Conservation (phyloP, 2,113 vertebrate species). For the Patagioenas fasciata region DNA sequence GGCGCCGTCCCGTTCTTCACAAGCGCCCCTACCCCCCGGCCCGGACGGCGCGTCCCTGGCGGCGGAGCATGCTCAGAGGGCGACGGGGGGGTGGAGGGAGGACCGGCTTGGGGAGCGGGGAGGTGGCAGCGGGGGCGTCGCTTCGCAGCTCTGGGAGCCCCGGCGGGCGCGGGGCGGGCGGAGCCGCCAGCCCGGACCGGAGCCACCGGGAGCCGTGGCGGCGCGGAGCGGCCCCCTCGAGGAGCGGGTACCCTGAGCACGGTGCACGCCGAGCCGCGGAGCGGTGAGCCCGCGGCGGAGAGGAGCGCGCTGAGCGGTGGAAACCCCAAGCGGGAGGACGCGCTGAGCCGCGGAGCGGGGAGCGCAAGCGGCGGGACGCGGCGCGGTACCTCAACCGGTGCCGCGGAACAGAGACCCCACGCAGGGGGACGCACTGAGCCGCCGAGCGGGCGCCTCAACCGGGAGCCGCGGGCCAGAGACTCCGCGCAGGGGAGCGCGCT, state of each 20-base stretch:
- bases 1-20: accelerated
- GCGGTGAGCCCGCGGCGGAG: background rate
- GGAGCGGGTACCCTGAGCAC: background rate
- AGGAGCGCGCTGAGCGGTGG: background rate
- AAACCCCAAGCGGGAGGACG: background rate
- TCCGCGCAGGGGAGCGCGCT: background rate
- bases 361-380: background rate
- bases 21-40: background rate
- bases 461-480: background rate
- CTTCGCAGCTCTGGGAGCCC: background rate
- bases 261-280: background rate
- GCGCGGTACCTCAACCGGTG: too few species aligned
- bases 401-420: background rate
- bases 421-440: background rate
- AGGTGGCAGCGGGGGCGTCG: background rate
- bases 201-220: background rate
- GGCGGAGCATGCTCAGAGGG: constrained; percentile 16
- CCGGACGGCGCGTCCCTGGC: background rate
- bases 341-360: background rate
- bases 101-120: background rate
- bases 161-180: background rate
- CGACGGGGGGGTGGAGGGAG: background rate
- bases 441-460: too few species aligned
- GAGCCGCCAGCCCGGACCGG: background rate
- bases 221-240: background rate